Conservation (phyloP, 2,113 vertebrate genomes). For the Panthera uncia region DNA sequence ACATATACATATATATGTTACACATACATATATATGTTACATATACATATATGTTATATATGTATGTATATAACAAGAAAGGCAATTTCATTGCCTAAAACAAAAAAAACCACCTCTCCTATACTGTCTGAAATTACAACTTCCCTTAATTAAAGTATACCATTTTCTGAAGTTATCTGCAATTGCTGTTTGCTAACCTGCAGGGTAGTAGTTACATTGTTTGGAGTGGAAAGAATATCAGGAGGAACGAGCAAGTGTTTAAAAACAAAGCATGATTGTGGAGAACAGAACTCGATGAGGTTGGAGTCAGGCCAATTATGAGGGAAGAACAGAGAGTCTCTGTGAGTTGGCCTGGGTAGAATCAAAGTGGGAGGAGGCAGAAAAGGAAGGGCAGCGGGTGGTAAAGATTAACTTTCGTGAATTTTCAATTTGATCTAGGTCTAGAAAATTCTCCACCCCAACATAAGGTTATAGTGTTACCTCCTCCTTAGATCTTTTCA, state of each 20-base stretch:
- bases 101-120: neutral
- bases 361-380: neutral
- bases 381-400: neutral
- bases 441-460: neutral
- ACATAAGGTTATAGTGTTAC: neutral
- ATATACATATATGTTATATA: no score
- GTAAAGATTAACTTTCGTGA: neutral
- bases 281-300: no score
- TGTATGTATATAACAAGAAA: neutral
- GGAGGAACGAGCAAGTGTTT: neutral
- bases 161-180: neutral
- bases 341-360: rapidly evolving
- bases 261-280: neutral
- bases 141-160: neutral
- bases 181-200: neutral
- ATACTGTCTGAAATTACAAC: neutral
- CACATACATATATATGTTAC: no score
- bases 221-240: neutral
- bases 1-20: no score
- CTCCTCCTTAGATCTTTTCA: neutral
- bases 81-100: neutral
- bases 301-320: neutral
- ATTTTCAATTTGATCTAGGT: neutral
- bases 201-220: neutral
- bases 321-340: no score